These are phyloP conservation scores for Oreocharis arfaki DNA, from an alignment of 2,113 vertebrate genomes.

Conservation along the genomic window DNA sequence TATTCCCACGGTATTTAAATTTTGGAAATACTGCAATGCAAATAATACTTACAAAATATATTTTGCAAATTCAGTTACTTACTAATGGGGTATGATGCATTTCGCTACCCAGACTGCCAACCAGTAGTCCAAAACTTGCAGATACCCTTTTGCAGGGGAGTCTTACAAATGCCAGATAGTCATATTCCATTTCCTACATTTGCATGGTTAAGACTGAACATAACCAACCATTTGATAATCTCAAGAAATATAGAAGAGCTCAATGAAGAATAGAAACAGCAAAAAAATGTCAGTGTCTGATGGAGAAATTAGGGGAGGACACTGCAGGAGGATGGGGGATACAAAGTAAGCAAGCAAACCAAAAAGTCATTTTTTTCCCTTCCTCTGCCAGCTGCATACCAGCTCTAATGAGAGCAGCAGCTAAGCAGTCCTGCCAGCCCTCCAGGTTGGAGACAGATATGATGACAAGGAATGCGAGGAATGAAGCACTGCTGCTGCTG, in stretches of 20 bases:
- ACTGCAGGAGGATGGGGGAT: rapidly evolving
- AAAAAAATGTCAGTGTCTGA: not conserved
- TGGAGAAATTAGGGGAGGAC: not conserved
- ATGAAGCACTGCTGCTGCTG: not conserved
- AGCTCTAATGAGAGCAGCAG: not conserved
- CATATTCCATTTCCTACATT: not conserved
- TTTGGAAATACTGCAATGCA: not conserved
- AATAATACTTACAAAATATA: not conserved
- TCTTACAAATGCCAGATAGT: not conserved
- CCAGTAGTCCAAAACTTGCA: not conserved
- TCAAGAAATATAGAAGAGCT: not conserved
- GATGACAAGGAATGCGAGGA: not conserved
- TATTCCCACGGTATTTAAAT: not conserved
- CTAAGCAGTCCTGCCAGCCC: not conserved
- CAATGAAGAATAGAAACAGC: not conserved
- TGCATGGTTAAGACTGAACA: not conserved
- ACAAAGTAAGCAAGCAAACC: not conserved
- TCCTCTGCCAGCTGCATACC: not conserved
- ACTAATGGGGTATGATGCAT: not conserved
- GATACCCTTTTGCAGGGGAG: not conserved
- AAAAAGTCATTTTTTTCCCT: not conserved
- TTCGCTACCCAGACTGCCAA: not conserved
- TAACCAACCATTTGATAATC: not conserved
- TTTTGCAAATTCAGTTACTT: not conserved
- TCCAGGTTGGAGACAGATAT: not conserved